Evolutionary conservation across 2,113 vertebrate species (phyloP).

Genomic region (Nestor notabilis): DNA sequence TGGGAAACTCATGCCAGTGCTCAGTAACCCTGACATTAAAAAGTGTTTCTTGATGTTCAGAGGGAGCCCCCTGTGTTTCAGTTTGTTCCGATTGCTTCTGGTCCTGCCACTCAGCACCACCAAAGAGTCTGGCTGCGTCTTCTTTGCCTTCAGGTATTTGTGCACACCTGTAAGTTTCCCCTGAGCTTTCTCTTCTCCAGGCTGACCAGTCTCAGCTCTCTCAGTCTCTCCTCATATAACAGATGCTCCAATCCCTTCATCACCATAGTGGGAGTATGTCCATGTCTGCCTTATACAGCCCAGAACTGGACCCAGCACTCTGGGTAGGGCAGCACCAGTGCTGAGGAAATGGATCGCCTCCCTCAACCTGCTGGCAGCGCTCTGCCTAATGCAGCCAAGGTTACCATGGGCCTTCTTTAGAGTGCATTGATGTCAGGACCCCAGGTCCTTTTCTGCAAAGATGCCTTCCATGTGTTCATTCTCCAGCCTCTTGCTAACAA

Average conservation of each 20-base stretch:
- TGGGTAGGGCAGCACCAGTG: neutral
- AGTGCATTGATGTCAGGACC: neutral
- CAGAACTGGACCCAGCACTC: neutral
- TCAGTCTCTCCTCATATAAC: neutral
- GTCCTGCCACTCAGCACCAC: neutral
- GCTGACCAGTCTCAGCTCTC: neutral
- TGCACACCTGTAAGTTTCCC: neutral
- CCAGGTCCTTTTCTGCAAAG: neutral
- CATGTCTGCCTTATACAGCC: neutral
- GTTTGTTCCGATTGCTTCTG: neutral
- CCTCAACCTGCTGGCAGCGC: accelerated
- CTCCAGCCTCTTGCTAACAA: neutral
- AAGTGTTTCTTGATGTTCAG: neutral
- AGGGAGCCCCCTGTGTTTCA: neutral
- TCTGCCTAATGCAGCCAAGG: neutral
- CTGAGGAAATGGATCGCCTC: neutral
- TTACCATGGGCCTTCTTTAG: neutral
- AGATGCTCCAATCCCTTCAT: neutral
- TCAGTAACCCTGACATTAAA: neutral
- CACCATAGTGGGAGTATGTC: neutral
- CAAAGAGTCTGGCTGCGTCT: neutral
- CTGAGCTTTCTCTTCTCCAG: neutral
- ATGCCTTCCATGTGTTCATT: neutral
- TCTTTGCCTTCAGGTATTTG: neutral
- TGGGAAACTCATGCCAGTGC: neutral